Base-by-base conservation (phyloP, 23 tunicate species). In the Phallusia fumigata region DNA sequence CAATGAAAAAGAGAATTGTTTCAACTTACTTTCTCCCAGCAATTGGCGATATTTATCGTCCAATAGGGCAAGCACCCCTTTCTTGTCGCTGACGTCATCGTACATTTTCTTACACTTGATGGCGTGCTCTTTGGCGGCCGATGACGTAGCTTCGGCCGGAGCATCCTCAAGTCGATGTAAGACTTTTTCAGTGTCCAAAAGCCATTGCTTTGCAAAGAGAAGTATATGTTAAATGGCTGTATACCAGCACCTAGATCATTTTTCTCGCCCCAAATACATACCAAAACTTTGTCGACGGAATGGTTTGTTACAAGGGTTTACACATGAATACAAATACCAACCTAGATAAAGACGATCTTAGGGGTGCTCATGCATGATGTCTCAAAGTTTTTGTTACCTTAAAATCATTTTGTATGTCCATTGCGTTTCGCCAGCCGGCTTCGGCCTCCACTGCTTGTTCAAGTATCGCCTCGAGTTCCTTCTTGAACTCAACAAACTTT, bases 41-140 rank as follows among this genome's bases (percentile, higher is more conserved):
- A 89, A 32, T 0, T 30, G 1, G 16, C 22, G 32, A 64, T 80
- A 92, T 84, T 87, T 92, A 18, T 92, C 88, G 44, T 92, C 85
- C 32, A 92, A 64, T 18, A 79, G 77, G 0, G 72, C 53, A 10
- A 87, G 64, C 0, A 87, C 64, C 1, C 80, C 73, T 65, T 83
- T 84, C 75, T 92, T 92, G 76, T 80, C 86, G 31, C 76, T 65
- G 24, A 92, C 49, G 52, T 92, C 91, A 76, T 92, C 88, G 34
- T 77, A 84, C 21, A 80, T 53, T 12, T 76, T 74, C 19, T 82
- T 50, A 77, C 91, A 87, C 53, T 84, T 87, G 49, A 30, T 28
- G 33, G 90, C 58, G 76, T 87, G 90, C 15, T 76, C 85, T 36
- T 78, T 77, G 34, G 88, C 90, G 49, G 80, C 80, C 10, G 53